phyloP scores from a whole-genome alignment of 2,888 invertebrate genomes.

The Magallana nippona region DNA sequence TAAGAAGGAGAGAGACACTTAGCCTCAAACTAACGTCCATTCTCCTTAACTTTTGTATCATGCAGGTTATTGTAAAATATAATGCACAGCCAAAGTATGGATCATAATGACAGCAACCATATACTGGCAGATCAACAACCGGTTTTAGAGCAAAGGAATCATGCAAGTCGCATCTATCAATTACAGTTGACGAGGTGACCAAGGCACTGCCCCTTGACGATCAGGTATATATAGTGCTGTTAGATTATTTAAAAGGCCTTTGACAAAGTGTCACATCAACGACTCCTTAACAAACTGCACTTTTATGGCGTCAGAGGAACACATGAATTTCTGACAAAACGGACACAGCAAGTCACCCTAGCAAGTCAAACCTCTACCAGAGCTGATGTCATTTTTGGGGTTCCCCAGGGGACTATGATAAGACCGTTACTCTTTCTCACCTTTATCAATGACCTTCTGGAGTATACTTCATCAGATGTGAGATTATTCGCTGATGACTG shows the following conservation, averaged over 20 bases:
- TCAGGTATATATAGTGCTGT: slow-evolving; percentile 28
- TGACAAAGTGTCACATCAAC: slow-evolving; percentile 31
- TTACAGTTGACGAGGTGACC: slow-evolving; percentile 20
- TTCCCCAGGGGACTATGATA: background rate
- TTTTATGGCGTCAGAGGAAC: background rate
- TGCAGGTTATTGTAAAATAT: slow-evolving; percentile 39
- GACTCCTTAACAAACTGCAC: slow-evolving; percentile 14
- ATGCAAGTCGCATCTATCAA: background rate
- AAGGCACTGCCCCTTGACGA: background rate
- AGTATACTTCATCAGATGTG: slow-evolving; percentile 39
- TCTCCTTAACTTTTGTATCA: background rate
- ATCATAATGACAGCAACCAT: slow-evolving; percentile 40
- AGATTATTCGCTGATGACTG: slow-evolving; percentile 37
- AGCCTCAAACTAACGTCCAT: background rate
- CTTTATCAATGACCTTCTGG: slow-evolving; percentile 39
- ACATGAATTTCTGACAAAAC: background rate
- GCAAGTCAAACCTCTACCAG: background rate
- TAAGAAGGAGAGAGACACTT: background rate
- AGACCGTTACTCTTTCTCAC: background rate
- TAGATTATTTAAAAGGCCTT: slow-evolving; percentile 39
- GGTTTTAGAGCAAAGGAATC: background rate
- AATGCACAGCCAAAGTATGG: slow-evolving; percentile 46
- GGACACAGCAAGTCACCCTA: slow-evolving; percentile 20
- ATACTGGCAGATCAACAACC: slow-evolving; percentile 45
- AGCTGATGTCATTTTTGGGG: background rate